Base-by-base conservation (phyloP, 2,113 vertebrate genomes). In the Rynchops niger region DNA sequence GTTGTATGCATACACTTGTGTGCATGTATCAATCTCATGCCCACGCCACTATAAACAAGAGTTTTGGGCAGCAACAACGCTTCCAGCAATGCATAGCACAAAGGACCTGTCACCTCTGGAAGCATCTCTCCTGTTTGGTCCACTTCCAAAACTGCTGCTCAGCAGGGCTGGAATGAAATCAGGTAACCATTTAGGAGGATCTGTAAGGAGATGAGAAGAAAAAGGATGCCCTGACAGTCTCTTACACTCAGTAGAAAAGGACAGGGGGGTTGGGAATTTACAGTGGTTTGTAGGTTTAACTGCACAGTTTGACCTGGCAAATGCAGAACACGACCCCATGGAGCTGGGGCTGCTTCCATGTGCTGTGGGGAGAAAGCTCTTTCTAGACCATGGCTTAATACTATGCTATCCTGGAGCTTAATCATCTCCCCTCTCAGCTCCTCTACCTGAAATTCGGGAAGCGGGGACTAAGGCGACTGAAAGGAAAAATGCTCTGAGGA, bases 281-380 rank as follows among this genome's bases (percentile, higher is more conserved):
- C 26, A 74, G 71, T 30, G 49, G 45, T 90, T 86, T 71, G 34
- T 26, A 58, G 30, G 49, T 81, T 86, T 83, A 70, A 70, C 25
- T 10, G 19, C 23, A 29, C 27, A 30, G 50, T 53, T 84, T 76
- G 76, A 93, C 82, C 58, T 32, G 55, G 38, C 22, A 82, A 96
- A 90, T 22, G 20, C 27, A 92, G 86, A 88, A 53, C 17, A 42
- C 0, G 9, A 52, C 13, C 29, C 52, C 0, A 0, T 7, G 13
- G 70, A 91, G 52, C 27, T 82, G 49, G 23, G n/a, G 70, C 40
- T 91, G 43, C 19, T 92, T 58, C 47, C 43, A 13, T 0, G 25
- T 27, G 49, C 43, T 53, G 22, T 38, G 53, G 18, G 32, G 13
- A 70, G 12, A 23, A 76, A 77, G 27, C 11, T 47, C 34, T 42